Conservation (phyloP, 2,888 invertebrate genomes). For the Andricus quercusramuli region DNA sequence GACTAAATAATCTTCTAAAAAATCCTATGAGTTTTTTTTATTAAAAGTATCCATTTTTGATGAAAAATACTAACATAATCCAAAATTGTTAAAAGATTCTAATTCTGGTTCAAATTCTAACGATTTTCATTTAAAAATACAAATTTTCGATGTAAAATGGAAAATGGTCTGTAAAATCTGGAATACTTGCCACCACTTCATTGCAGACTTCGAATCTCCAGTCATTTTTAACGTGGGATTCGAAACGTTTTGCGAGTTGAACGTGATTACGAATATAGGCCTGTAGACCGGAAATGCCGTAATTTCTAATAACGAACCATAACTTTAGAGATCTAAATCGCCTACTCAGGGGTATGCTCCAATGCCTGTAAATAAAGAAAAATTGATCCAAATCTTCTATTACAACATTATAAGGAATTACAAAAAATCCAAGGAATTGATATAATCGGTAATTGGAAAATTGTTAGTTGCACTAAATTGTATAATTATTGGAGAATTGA, state of each 20-base stretch:
- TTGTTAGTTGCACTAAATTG: too few relatives aligned
- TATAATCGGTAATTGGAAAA: neutral
- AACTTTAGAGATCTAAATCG: conserved; percentile 97
- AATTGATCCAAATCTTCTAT: conserved; percentile 34
- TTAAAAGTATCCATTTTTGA: too few relatives aligned
- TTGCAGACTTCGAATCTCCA: conserved; percentile 94
- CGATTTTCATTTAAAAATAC: too few relatives aligned
- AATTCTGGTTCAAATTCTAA: too few relatives aligned
- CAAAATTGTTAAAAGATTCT: too few relatives aligned
- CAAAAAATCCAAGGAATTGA: neutral
- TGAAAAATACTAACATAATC: too few relatives aligned
- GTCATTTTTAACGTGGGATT: conserved; percentile 89
- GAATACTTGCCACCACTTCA: conserved; percentile 88
- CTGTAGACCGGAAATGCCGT: conserved; percentile 96
- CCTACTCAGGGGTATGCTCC: conserved; percentile 97
- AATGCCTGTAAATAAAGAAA: conserved; percentile 83
- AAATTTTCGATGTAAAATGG: too few relatives aligned
- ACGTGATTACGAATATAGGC: conserved; percentile 96
- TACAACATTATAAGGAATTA: neutral
- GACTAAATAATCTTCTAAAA: too few relatives aligned
- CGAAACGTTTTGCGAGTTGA: conserved; percentile 93
- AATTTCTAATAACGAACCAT: conserved; percentile 97
- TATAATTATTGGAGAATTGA: neutral
- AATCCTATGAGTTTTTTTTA: too few relatives aligned
- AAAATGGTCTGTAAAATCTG: too few relatives aligned